A percentile compares a stretch with the other conserved stretches of the same genome.
Evolutionary conservation across 2,113 vertebrate genomes (phyloP).

Genomic region (Rostratula benghalensis): DNA sequence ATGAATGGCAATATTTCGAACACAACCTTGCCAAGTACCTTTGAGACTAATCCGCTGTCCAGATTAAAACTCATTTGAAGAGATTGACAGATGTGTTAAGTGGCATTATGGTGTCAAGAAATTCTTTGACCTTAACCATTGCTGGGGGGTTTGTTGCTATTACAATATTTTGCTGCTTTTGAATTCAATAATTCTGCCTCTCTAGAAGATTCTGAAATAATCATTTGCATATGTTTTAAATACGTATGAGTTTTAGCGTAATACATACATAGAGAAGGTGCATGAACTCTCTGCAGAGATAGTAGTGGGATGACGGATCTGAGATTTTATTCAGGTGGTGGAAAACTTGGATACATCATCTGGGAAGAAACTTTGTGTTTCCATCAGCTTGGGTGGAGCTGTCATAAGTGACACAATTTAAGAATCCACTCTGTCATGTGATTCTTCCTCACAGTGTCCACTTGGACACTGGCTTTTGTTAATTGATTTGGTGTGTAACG

Average conservation of each 20-base stretch:
- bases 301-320: neutral
- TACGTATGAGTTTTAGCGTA: neutral
- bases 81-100: neutral
- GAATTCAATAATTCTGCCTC: neutral
- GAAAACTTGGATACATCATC: neutral
- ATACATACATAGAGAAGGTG: neutral
- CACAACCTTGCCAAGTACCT: neutral
- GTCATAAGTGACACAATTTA: neutral
- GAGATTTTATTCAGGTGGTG: neutral
- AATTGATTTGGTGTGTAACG: neutral
- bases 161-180: neutral
- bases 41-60: neutral
- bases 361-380: neutral
- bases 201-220: neutral
- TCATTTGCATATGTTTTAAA: neutral
- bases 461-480: neutral
- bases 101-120: neutral
- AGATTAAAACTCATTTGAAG: neutral
- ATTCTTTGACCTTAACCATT: neutral
- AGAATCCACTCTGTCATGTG: neutral
- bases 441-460: neutral
- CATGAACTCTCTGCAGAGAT: neutral
- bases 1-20: neutral
- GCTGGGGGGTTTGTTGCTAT: neutral
- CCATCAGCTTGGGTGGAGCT: neutral